phyloP scores from a whole-genome alignment of 2,797 vertebrate genomes.

The Hemitrygon akajei region DNA sequence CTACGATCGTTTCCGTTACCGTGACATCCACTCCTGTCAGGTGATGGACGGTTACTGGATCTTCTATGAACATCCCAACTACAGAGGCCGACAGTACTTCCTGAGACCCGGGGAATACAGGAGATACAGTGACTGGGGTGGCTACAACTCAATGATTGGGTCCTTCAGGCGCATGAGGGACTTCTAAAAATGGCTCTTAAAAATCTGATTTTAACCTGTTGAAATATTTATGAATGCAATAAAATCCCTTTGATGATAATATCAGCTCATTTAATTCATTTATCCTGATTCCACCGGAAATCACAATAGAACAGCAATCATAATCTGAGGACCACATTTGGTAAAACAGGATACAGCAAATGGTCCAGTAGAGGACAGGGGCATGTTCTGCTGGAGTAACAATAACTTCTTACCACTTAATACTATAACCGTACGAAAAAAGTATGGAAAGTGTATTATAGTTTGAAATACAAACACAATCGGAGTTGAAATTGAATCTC shows the following conservation, averaged over 20 bases:
- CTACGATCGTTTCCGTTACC: slow-evolving; percentile 13
- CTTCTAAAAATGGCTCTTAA: background rate
- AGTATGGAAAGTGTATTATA: too few species aligned
- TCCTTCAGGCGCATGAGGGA: background rate
- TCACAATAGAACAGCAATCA: too few species aligned
- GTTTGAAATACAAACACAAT: too few species aligned
- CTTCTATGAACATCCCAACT: background rate
- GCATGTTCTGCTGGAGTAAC: too few species aligned
- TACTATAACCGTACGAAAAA: too few species aligned
- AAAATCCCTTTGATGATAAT: background rate
- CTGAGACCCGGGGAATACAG: background rate
- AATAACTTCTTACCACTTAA: too few species aligned
- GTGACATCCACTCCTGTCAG: background rate
- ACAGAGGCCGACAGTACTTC: slow-evolving; percentile 4
- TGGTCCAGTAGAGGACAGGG: too few species aligned
- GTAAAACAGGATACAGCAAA: too few species aligned
- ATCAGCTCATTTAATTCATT: too few species aligned
- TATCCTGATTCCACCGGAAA: too few species aligned
- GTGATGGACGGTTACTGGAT: background rate
- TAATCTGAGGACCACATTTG: too few species aligned
- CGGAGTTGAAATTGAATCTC: too few species aligned
- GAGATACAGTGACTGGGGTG: slow-evolving; percentile 8
- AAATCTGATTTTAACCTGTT: background rate
- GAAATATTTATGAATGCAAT: background rate
- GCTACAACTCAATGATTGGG: background rate